Conservation (phyloP, 2,797 vertebrate species). For the Ficedula albicollis region DNA sequence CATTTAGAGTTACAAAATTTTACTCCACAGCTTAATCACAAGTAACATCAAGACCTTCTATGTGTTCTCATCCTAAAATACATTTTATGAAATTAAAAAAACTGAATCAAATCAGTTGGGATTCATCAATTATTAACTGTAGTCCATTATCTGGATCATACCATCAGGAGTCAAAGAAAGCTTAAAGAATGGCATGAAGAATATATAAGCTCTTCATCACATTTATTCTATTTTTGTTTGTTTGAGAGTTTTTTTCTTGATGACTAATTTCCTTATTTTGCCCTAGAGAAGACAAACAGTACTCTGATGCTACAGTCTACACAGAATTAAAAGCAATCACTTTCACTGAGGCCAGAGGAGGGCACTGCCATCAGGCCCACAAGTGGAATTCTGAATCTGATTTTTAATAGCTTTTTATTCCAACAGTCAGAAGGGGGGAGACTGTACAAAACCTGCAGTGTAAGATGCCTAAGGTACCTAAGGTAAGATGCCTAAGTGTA, state of each 20-base stretch:
- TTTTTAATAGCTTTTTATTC: not conserved
- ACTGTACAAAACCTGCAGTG: not conserved
- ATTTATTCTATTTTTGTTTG: not conserved
- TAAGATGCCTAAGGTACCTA: not conserved
- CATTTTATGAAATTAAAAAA: not conserved
- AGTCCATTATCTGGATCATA: not conserved
- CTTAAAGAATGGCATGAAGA: not conserved
- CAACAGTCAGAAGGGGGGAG: not conserved
- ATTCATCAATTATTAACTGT: not conserved
- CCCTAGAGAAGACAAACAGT: not conserved
- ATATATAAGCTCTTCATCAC: not conserved
- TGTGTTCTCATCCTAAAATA: not conserved
- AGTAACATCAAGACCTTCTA: not conserved
- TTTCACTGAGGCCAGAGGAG: not conserved
- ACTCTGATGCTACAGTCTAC: not conserved
- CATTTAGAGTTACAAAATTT: not conserved
- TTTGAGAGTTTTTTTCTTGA: accelerated
- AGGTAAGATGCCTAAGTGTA: too few species aligned
- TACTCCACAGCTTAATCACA: not conserved
- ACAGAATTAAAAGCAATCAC: not conserved
- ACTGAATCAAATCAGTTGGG: not conserved
- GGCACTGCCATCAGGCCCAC: not conserved
- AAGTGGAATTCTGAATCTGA: not conserved
- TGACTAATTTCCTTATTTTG: not conserved
- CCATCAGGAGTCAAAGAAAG: not conserved